Evolutionary conservation across 2,113 vertebrate species (phyloP), one percentile per base, ranked within the genome.

Genomic region (Sterna hirundo): DNA sequence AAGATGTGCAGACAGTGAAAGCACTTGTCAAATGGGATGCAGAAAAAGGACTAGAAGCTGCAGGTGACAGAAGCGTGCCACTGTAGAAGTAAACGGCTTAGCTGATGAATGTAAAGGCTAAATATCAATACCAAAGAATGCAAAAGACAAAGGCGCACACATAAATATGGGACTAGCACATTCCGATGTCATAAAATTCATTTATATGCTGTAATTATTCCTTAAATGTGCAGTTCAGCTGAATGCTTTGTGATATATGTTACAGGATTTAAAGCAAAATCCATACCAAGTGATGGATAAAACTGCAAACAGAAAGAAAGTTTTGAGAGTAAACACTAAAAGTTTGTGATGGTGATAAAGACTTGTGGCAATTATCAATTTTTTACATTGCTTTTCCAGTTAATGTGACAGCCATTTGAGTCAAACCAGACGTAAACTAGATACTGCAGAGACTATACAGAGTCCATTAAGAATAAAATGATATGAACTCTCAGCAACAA

Each of bases 311-410:
- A 77, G 65, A 93, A 85, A 74, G 22, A 72, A 95, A 92, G 60
- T 96, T 96, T 93, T 90, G 75, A 92, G 51, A 80, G 46, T 52
- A 92, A 86, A 80, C 54, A n/a, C 77, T 80, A 80, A 42, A 96
- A 90, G 75, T 94, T 78, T 88, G 58, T 77, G n/a, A 16, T 54
- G 26, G 54, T 83, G 66, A 95, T 90, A 88, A 94, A 88, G 38
- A 83, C 71, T 51, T 92, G 46, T 19, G 70, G 71, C 46, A 90
- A 30, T 66, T 92, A 95, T 51, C 90, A 82, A 90, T 85, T 83
- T 84, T 94, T 82, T 47, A 49, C 58, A 65, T 88, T 80, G 38
- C 82, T 92, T 95, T 93, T 93, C 18, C 75, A 46, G 66, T 81
- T 94, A 88, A 92, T n/a, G 46, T 90, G 84, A 72, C 87, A 92